Conservation (phyloP, 2,888 invertebrate species). For the Chymomyza fuscimana region DNA sequence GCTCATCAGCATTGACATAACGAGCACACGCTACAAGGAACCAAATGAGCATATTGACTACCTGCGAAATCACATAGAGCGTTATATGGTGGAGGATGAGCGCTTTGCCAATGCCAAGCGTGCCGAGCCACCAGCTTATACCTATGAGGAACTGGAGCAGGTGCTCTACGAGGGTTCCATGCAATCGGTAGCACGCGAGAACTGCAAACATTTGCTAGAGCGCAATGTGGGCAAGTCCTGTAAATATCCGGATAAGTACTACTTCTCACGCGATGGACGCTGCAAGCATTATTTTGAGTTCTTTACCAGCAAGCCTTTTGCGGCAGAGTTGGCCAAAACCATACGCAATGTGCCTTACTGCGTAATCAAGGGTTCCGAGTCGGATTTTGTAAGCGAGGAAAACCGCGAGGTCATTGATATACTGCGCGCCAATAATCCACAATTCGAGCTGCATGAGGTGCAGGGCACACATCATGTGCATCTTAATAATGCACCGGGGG, state of each 20-base stretch:
- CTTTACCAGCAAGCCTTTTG: constrained; percentile 78
- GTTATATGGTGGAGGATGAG: constrained; percentile 80
- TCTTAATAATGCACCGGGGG: constrained; percentile 83
- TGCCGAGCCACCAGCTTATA: constrained; percentile 83
- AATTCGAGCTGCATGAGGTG: constrained; percentile 83
- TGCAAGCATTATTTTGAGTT: constrained; percentile 72
- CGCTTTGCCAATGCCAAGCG: constrained; percentile 68
- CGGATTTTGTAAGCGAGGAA: constrained; percentile 81
- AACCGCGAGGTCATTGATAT: constrained; percentile 82
- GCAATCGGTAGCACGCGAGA: constrained; percentile 82
- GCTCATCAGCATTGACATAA: constrained; percentile 76
- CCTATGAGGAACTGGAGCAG: constrained; percentile 82
- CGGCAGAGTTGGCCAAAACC: constrained; percentile 81
- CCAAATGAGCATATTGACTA: constrained; percentile 57
- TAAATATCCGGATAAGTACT: constrained; percentile 83
- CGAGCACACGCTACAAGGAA: constrained; percentile 61
- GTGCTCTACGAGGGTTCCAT: constrained; percentile 82
- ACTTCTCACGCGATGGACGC: constrained; percentile 77
- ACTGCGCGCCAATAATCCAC: constrained; percentile 81
- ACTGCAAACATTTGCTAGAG: constrained; percentile 81
- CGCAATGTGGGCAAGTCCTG: constrained; percentile 82
- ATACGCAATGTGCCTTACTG: constrained; percentile 84
- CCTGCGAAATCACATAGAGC: constrained; percentile 78
- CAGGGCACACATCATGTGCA: constrained; percentile 88
- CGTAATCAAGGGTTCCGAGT: constrained; percentile 83